Evolutionary conservation across 2,113 vertebrate species (phyloP).

Genomic region (Chrysochloris asiatica): DNA sequence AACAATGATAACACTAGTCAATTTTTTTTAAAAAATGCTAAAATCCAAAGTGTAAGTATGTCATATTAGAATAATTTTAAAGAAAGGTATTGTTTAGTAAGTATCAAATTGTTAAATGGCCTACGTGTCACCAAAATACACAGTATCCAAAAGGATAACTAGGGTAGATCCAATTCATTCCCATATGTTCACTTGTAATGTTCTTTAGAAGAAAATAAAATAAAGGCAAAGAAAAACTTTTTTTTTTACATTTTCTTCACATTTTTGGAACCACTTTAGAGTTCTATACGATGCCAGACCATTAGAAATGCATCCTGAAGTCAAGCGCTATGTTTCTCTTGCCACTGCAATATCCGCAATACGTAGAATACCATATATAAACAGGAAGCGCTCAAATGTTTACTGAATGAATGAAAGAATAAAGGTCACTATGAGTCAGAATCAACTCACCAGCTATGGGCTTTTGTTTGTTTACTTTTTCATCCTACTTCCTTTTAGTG

Average conservation of each 20-base stretch:
- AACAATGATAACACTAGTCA: neutral
- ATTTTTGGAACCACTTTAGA: neutral
- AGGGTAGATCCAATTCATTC: neutral
- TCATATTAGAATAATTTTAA: neutral
- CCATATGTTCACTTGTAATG: neutral
- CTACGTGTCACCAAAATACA: neutral
- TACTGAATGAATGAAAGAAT: neutral
- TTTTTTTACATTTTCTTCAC: neutral
- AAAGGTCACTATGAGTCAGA: neutral
- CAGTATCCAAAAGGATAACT: neutral
- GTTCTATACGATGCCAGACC: neutral
- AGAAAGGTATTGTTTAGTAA: neutral
- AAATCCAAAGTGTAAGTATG: neutral
- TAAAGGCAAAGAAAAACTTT: neutral
- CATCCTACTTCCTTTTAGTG: neutral
- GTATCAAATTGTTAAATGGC: neutral
- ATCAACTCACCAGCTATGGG: neutral
- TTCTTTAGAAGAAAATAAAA: neutral
- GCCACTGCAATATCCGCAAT: rapidly evolving
- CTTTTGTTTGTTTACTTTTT: neutral
- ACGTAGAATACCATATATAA: neutral
- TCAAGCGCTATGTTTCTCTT: neutral
- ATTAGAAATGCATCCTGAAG: neutral
- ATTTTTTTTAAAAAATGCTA: neutral
- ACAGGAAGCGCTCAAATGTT: neutral